A percentile compares a stretch with the other conserved stretches of the same genome.
Conservation (phyloP, 2,113 vertebrate genomes). For the Epinephelus fuscoguttatus region DNA sequence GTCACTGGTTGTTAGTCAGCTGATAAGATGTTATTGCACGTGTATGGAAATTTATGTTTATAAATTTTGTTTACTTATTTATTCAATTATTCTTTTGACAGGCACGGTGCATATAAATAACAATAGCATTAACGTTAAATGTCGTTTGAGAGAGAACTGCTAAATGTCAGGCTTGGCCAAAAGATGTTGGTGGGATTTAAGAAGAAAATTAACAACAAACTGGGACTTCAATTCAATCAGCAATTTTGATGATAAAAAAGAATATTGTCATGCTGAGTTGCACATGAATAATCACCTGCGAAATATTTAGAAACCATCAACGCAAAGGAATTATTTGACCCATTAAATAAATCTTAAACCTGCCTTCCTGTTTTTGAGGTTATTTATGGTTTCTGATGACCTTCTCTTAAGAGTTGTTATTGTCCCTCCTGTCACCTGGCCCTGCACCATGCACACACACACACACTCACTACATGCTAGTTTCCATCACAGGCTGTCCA, state of each 20-base stretch:
- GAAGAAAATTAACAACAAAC: neutral
- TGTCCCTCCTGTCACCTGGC: constrained; percentile 67
- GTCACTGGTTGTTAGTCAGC: neutral
- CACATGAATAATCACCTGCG: neutral
- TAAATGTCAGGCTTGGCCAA: neutral
- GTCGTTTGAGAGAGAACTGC: neutral
- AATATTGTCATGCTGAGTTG: neutral
- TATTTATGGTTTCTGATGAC: constrained; percentile 47
- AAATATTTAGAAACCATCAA: neutral
- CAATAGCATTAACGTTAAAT: neutral
- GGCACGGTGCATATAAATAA: too few species aligned
- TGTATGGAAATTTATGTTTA: neutral
- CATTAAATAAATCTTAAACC: neutral
- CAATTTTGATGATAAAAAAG: neutral
- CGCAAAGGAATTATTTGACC: neutral
- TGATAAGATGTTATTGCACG: neutral
- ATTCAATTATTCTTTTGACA: too few species aligned
- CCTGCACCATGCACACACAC: constrained; percentile 37
- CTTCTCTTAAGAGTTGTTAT: constrained; percentile 48
- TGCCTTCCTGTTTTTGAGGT: constrained; percentile 65
- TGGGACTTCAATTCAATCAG: neutral
- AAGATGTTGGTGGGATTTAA: neutral
- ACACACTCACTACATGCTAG: constrained; percentile 20
- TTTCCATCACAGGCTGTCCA: constrained; percentile 83
- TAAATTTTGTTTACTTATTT: neutral